Conservation (phyloP, 37 sponge, comb jelly and placozoan species). For the Crambe crambe region DNA sequence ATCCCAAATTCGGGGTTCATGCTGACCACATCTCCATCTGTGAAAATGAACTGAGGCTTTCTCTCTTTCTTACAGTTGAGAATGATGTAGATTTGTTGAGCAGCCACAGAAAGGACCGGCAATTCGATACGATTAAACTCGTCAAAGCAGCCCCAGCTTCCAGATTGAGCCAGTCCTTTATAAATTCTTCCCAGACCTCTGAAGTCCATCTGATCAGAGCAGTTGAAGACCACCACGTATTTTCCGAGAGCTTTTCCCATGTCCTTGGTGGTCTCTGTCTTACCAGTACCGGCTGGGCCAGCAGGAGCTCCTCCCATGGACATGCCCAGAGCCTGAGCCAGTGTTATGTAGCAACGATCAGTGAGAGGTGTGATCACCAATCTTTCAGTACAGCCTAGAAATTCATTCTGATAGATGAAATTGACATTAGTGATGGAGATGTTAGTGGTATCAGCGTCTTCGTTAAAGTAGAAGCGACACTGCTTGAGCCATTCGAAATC, state of each 20-base stretch:
- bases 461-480: constrained; percentile 94
- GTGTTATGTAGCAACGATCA: constrained; percentile 98
- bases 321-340: constrained; percentile 98
- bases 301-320: constrained; percentile 98
- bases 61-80: constrained; percentile 96
- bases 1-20: constrained; percentile 99
- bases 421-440: constrained; percentile 97
- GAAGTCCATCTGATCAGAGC: constrained; percentile 99
- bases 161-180: constrained; percentile 98
- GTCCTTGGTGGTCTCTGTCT: constrained; percentile 97
- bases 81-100: constrained; percentile 96
- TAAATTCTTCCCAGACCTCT: constrained; percentile 94
- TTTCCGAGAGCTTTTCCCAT: constrained; percentile 98
- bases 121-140: constrained; percentile 98
- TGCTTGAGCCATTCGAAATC: constrained; percentile 99
- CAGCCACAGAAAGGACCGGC: constrained; percentile 98
- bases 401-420: constrained; percentile 96
- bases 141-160: constrained; percentile 99
- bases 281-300: constrained; percentile 95
- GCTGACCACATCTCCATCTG: constrained; percentile 93
- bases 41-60: constrained; percentile 92
- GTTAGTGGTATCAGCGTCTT: constrained; percentile 78
- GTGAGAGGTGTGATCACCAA: constrained; percentile 98
- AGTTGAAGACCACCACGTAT: constrained; percentile 99
- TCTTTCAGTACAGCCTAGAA: constrained; percentile 95